Percentiles rank a stretch among this genome's conserved stretches.
Evolutionary conservation across 2,113 vertebrate genomes (phyloP).

Genomic region (Chroicocephalus ridibundus): DNA sequence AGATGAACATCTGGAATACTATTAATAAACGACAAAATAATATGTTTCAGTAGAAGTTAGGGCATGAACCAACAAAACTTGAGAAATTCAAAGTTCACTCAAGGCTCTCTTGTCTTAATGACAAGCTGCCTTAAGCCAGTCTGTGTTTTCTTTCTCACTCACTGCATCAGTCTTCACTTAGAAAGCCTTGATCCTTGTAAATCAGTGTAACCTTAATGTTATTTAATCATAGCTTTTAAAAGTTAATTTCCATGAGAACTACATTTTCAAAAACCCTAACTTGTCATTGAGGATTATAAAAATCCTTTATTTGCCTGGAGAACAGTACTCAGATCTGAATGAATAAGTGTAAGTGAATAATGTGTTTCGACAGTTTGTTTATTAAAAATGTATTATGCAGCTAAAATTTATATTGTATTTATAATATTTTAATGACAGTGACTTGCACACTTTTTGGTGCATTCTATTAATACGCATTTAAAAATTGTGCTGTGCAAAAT

Average conservation of each 20-base stretch:
- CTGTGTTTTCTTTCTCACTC: conserved; percentile 8
- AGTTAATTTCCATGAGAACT: conserved; percentile 64
- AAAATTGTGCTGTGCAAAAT: neutral
- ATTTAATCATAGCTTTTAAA: conserved; percentile 63
- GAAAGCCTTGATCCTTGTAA: conserved; percentile 55
- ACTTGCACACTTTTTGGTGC: conserved; percentile 21
- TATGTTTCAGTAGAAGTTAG: neutral
- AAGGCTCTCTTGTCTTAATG: neutral
- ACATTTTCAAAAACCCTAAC: conserved; percentile 5
- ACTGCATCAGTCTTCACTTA: neutral
- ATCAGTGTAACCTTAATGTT: conserved; percentile 48
- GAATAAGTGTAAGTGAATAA: conserved; percentile 53
- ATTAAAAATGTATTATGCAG: conserved; percentile 65
- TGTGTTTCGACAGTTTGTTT: conserved; percentile 67
- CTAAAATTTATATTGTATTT: conserved; percentile 53
- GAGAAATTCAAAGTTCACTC: conserved; percentile 15
- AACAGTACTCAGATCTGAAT: conserved; percentile 54
- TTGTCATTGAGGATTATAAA: conserved; percentile 68
- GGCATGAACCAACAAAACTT: neutral
- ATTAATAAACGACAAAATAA: neutral
- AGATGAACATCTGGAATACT: neutral
- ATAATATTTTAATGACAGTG: conserved; percentile 46
- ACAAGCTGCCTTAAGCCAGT: neutral
- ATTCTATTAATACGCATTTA: conserved; percentile 5
- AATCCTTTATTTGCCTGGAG: conserved; percentile 64